These are phyloP conservation scores for Myotis findleyi DNA, from an alignment of 2,797 vertebrate genomes.

Conservation along the genomic window DNA sequence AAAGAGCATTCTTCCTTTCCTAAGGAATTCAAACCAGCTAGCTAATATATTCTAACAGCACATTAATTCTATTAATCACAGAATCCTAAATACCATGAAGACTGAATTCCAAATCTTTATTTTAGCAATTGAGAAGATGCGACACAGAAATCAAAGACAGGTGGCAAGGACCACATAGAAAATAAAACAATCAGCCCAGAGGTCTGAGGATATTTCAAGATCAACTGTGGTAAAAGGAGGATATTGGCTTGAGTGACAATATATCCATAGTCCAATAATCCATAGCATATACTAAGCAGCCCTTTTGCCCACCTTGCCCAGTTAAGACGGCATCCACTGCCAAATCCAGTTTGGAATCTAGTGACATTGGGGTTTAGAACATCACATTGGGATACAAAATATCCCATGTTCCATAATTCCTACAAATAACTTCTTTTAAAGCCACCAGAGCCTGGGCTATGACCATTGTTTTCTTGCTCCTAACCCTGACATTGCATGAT, in stretches of 20 bases:
- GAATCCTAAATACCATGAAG: background rate
- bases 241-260: background rate
- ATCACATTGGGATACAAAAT: background rate
- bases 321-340: background rate
- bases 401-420: background rate
- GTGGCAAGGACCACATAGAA: background rate
- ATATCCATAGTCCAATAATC: accelerated
- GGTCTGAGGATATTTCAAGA: background rate
- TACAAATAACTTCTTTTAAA: background rate
- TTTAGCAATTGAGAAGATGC: background rate
- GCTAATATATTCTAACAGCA: background rate
- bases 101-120: background rate
- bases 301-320: background rate
- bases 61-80: background rate
- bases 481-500: background rate
- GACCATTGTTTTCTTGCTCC: background rate
- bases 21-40: background rate
- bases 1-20: background rate
- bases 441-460: background rate
- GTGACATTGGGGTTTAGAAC: background rate
- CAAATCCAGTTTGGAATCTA: background rate
- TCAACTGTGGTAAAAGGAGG: background rate
- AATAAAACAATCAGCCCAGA: background rate
- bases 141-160: background rate
- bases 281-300: background rate